Evolutionary conservation across 2,888 invertebrate genomes (phyloP), one percentile per base, ranked within the genome.

Genomic region (Alloplasta piceator): DNA sequence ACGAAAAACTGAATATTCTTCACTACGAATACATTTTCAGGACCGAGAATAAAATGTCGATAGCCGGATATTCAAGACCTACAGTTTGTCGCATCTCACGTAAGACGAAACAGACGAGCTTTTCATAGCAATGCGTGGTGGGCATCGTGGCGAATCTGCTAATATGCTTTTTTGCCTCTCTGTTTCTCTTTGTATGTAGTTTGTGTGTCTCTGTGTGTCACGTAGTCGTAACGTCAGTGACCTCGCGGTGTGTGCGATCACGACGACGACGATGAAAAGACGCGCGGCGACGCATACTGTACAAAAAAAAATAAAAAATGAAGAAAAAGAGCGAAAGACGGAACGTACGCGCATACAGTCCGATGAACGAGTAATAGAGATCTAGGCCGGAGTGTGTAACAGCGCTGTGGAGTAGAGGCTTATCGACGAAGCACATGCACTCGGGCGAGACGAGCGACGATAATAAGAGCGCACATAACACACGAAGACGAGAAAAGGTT

Each of bases 371-470:
- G 70, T 10, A 74, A 74, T 66, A 66, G 64, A 76, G 77, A 81
- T 78, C 81, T 81, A 81, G 81, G 81, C 77, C 81, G 80, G 58
- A 48, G 50, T 61, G 9, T 58, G 36, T 10, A 36, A 55, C 41
- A 58, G 48, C 55, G 50, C 3, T 48, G 66, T 66, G 52, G 46
- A 16, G 14, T 52, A 46, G 55, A 68, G 67, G 76, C 68, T 73
- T 63, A 70, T 73, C 81, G 64, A 74, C 74, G 70, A 74, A 10
- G 60, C 64, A 64, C 64, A 64, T 56, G 74, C 74, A 78, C 77
- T 78, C 77, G 81, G 78, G 77, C 81, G 72, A 73, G 68, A 78
- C 81, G 81, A 81, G 74, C 64, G 81, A 77, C 77, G 81, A 81
- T 77, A 81, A 81, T 81, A 81, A 68, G 73, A 77, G 64, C 66